Conservation (phyloP, 2,113 vertebrate genomes). For the Scartelaos histophorus region DNA sequence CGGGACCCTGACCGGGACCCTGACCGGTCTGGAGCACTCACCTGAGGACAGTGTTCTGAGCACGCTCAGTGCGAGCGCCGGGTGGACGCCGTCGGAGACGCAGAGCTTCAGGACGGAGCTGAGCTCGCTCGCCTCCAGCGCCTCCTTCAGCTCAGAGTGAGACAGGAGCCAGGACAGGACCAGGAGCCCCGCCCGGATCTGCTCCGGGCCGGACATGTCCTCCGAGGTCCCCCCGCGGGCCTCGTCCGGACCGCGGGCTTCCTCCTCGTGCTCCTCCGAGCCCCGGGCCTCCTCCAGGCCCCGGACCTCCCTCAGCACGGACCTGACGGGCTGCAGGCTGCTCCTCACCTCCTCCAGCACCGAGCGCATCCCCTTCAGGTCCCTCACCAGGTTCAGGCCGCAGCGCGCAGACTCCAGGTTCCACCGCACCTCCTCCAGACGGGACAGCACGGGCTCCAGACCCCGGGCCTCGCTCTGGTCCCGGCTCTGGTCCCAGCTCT, state of each 20-base stretch:
- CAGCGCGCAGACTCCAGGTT: background rate
- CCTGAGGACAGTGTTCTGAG: conserved; percentile 60
- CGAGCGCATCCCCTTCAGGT: background rate
- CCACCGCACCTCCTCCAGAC: background rate
- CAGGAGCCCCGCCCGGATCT: conserved; percentile 83
- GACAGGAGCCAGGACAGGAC: conserved; percentile 87
- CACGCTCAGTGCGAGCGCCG: conserved; percentile 80
- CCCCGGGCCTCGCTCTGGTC: background rate
- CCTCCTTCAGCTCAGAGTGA: conserved; percentile 88
- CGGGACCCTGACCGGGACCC: background rate
- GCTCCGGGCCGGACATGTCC: background rate
- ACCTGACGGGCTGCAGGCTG: background rate
- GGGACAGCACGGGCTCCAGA: background rate
- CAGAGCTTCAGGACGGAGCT: conserved; percentile 77
- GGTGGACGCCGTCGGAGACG: conserved; percentile 60
- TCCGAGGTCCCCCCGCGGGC: background rate
- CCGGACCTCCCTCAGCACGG: background rate
- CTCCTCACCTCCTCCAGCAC: no score
- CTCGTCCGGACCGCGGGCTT: background rate
- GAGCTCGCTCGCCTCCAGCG: conserved; percentile 80
- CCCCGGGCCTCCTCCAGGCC: no score
- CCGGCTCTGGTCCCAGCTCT: background rate
- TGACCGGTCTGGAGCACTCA: background rate
- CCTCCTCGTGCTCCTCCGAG: no score
- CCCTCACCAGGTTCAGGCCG: background rate